phyloP scores from a whole-genome alignment of 1,140 invertebrate genomes.

The Pseudomyrmex dendroicus region DNA sequence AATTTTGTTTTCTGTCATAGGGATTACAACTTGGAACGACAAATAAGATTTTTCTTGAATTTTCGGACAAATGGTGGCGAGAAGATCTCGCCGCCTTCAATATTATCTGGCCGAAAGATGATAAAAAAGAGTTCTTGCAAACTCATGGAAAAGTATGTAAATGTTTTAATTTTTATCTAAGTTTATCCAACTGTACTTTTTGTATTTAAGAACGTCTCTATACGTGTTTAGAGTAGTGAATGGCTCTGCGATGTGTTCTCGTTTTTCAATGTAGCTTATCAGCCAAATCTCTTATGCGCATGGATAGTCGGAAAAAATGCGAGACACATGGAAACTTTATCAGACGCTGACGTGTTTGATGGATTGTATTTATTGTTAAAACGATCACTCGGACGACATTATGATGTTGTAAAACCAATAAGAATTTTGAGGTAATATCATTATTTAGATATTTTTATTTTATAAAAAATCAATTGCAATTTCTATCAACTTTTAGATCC shows the following conservation, averaged over 20 bases:
- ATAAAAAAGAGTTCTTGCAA: conserved; percentile 79
- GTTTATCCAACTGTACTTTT: neutral
- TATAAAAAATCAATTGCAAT: neutral
- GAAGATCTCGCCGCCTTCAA: conserved; percentile 81
- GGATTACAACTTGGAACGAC: conserved; percentile 87
- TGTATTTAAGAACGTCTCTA: conserved; percentile 17
- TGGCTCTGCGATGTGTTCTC: conserved; percentile 89
- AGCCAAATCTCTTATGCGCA: conserved; percentile 89
- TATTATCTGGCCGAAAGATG: conserved; percentile 86
- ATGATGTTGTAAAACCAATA: conserved; percentile 85
- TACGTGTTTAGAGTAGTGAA: conserved; percentile 78
- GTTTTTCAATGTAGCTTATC: conserved; percentile 88
- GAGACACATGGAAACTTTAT: conserved; percentile 86
- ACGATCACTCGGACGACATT: conserved; percentile 83
- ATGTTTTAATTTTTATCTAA: neutral
- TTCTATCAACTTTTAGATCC: conserved; percentile 84
- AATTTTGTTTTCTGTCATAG: conserved; percentile 69
- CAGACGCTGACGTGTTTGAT: conserved; percentile 83
- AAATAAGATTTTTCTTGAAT: conserved; percentile 91
- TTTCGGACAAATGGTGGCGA: conserved; percentile 88
- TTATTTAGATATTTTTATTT: neutral
- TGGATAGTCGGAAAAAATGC: conserved; percentile 87
- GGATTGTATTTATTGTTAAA: conserved; percentile 84
- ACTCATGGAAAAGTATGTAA: conserved; percentile 53
- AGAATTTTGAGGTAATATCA: conserved; percentile 77